These are phyloP conservation scores for Neolamprologus sp. DNA, from an alignment of 2,113 vertebrate species.

Conservation along the genomic window DNA sequence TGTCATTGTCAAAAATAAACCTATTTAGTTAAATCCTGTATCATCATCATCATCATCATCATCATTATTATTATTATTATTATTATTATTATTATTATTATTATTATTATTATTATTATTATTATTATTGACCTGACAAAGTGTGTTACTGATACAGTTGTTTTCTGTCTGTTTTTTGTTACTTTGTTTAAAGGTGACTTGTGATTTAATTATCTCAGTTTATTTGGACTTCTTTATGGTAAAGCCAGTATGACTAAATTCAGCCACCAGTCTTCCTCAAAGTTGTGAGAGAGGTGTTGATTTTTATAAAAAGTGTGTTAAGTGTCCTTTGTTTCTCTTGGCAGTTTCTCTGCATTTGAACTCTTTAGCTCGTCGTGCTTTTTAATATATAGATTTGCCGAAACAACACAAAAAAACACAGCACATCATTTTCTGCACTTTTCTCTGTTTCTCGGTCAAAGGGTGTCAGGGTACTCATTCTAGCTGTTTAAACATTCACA, in stretches of 20 bases:
- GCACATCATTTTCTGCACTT: background rate
- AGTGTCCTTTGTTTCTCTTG: background rate
- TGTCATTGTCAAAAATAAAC: background rate
- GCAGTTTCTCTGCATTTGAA: background rate
- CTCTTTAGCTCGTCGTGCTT: background rate
- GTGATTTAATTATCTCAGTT: background rate
- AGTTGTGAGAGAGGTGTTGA: background rate
- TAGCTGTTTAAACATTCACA: background rate
- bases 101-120: background rate
- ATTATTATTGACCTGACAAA: background rate
- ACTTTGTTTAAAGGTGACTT: background rate
- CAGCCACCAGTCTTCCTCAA: background rate
- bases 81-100: background rate
- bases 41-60: accelerated
- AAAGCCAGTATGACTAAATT: background rate
- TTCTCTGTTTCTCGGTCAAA: background rate
- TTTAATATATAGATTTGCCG: background rate
- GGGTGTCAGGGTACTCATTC: background rate
- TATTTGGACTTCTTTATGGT: background rate
- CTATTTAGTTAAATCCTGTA: background rate
- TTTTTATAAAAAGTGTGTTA: background rate
- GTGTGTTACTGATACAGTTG: background rate
- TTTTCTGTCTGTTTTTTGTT: background rate
- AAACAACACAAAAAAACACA: background rate
- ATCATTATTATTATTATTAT: accelerated